Evolutionary conservation across 2,888 invertebrate genomes (phyloP).

Genomic region (Ametastegia equiseti): DNA sequence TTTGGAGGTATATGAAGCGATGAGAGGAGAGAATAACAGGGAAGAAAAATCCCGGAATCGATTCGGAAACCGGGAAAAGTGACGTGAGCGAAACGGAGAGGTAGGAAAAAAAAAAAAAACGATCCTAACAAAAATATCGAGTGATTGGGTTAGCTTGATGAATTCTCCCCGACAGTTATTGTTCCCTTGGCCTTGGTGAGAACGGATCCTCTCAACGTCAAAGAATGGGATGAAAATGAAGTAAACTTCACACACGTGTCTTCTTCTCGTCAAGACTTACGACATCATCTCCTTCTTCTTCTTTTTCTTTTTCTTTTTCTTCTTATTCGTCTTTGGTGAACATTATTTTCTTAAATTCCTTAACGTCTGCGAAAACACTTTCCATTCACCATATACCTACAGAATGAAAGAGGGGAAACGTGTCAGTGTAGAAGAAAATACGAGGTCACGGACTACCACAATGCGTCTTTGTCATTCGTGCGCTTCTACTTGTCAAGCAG

Average conservation of each 20-base stretch:
- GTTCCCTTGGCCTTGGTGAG: slow-evolving; percentile 38
- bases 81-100: background rate
- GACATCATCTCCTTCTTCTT: slow-evolving; percentile 35
- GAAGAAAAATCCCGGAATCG: background rate
- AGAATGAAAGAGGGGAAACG: background rate
- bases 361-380: slow-evolving; percentile 5
- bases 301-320: too few species aligned
- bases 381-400: too few species aligned
- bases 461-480: background rate
- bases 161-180: slow-evolving; percentile 41
- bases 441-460: slow-evolving; percentile 9
- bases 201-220: slow-evolving; percentile 12
- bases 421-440: background rate
- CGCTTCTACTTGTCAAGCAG: background rate
- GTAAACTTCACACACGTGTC: slow-evolving; percentile 27
- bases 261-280: slow-evolving; percentile 28
- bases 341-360: slow-evolving; percentile 17
- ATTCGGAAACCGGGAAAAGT: background rate
- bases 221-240: slow-evolving; percentile 42
- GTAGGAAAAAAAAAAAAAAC: too few species aligned
- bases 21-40: background rate
- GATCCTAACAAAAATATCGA: slow-evolving; percentile 37
- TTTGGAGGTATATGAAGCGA: background rate
- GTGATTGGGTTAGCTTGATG: slow-evolving; percentile 46
- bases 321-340: too few species aligned